Evolutionary conservation across 2,797 vertebrate species (phyloP), one percentile per base, ranked within the genome.

Genomic region (Hirundo rustica): DNA sequence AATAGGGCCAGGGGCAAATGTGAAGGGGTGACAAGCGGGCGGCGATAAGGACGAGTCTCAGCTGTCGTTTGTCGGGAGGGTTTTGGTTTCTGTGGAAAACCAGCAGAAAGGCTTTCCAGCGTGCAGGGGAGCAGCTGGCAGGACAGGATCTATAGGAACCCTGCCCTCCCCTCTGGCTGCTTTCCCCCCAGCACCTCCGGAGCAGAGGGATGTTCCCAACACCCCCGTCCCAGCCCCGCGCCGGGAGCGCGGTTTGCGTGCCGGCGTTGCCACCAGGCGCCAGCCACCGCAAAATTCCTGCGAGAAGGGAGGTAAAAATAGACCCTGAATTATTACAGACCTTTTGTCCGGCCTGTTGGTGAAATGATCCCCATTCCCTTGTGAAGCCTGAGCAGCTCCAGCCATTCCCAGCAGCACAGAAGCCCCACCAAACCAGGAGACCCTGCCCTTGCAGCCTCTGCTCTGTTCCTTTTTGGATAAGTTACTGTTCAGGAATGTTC

Each of bases 281-380:
- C 34, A 58, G 72, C 57, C 3, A 0, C 38, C 8, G 40, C 9
- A 8, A 13, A 58, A 48, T 42, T 80, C 67, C 57, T 40, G 30
- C 72, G 53, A 29, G 74, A 38, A 65, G 38, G 19, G 42, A 84
- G 79, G 61, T 84, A 92, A 91, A 94, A 89, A 92, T 42, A 94
- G 72, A 70, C 0, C 4, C 21, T 18, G 72, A 55, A 53, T 87
- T 91, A 83, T 57, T 60, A 50, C 65, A 51, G 36, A 77, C 36
- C 44, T 87, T 93, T 89, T 88, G 40, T 48, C 40, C 27, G 47
- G 73, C 30, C 60, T 83, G 8, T 13, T 44, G 53, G 55, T 1
- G 15, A 86, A 87, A 81, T 32, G 71, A 58, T 4, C 16, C 55
- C 21, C 40, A 11, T n/a, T n/a, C 51, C 40, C 72, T 45, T 40